phyloP scores from a whole-genome alignment of 2,888 invertebrate genomes.

The Lasioglossum marginatum region DNA sequence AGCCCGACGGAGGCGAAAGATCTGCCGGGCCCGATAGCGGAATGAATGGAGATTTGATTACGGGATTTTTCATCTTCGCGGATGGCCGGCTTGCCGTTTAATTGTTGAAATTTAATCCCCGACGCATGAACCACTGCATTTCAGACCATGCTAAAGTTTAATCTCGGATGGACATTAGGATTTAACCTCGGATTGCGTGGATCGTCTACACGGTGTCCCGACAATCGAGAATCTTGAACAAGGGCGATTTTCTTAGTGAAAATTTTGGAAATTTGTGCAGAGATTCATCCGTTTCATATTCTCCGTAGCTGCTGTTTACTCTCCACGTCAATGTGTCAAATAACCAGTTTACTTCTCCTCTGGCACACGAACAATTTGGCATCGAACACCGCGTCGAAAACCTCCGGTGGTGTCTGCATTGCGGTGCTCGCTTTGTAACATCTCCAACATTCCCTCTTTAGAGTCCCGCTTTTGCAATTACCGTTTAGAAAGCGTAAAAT shows the following conservation, averaged over 20 bases:
- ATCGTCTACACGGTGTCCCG: neutral
- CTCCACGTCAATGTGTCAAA: conserved; percentile 11
- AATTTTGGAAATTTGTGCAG: neutral
- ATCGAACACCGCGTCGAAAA: conserved; percentile 8
- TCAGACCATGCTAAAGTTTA: neutral
- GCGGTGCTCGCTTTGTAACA: conserved; percentile 49
- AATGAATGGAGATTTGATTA: conserved; percentile 1
- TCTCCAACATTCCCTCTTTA: conserved; percentile 27
- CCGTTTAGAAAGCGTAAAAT: conserved; percentile 17
- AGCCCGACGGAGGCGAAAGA: neutral
- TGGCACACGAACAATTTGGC: conserved; percentile 45
- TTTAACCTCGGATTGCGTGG: neutral
- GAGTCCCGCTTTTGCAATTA: conserved; percentile 1
- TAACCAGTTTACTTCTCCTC: neutral
- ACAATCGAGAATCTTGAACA: neutral
- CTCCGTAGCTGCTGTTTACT: neutral
- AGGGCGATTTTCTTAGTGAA: neutral
- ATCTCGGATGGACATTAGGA: neutral
- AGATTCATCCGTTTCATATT: neutral
- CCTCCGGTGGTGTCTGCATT: conserved; percentile 39
- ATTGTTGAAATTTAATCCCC: neutral
- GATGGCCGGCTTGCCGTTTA: neutral
- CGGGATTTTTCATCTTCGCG: conserved; percentile 6
- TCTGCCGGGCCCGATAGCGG: neutral
- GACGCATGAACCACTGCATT: neutral